Base-by-base conservation (phyloP, 2,888 invertebrate species). In the Thumatha senex region DNA sequence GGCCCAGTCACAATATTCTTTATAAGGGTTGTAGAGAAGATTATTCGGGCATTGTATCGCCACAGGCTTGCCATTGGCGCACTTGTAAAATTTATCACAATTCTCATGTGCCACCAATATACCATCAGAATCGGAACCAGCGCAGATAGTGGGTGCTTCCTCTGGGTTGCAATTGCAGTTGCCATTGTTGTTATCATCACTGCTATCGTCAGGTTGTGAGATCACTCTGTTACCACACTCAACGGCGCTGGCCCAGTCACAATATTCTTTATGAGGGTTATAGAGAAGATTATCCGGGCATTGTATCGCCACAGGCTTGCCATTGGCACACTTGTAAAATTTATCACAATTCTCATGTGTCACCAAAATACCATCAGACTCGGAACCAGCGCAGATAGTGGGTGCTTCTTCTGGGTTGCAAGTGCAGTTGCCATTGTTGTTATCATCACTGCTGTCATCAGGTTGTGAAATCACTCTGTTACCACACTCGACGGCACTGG, bases 41-140 rank as follows among this genome's bases (percentile, higher is more conserved):
- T 39, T 44, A 0, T 10, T 18, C 2, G 48, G 53, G 31, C 72
- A 72, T 0, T n/a, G 30, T 1, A 50, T n/a, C 0, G 48, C 44
- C 1, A 70, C 63, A 0, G 72, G 68, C 8, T 40, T 34, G 9
- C 73, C 72, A 7, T 56, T 29, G 2, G 40, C 34, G 36, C 74
- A 74, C 15, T 56, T 62, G 45, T 74, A 74, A 41, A 60, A 74
- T 31, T 67, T 50, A 44, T 69, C 68, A 45, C 74, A 74, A 35
- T 66, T 57, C 40, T 70, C 67, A 30, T 73, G 66, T 14, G 69
- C 67, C 0, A 71, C 43, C 1, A 70, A 42, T 0, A 57, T 33
- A 10, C 61, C 56, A 1, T 65, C 53, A 7, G 70, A 66, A 14
- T 43, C 61, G 1, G 58, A 52, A 33, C 49, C 55, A 0, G 63